phyloP scores from a whole-genome alignment of 1,140 invertebrate species.

The Bacillus rossius region DNA sequence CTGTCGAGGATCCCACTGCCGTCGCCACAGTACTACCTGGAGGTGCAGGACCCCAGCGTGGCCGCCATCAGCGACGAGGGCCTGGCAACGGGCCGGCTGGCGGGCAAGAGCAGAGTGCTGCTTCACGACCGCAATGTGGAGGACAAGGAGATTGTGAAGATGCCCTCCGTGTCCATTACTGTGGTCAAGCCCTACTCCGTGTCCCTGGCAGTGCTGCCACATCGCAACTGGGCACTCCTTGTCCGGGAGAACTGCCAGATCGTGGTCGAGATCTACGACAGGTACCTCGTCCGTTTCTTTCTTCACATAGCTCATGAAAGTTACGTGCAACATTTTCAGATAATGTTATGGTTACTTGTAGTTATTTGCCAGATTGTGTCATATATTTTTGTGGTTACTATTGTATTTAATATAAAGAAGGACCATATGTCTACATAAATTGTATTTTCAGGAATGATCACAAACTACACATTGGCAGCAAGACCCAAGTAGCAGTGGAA shows the following conservation, averaged over 20 bases:
- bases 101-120: conserved; percentile 61
- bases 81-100: conserved; percentile 47
- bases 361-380: too few species aligned
- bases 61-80: conserved; percentile 49
- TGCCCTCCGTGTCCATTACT: conserved; percentile 51
- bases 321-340: conserved; percentile 7
- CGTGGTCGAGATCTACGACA: conserved; percentile 65
- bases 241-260: conserved; percentile 63
- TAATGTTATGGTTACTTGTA: conserved; percentile 14
- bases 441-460: conserved; percentile 51
- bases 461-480: conserved; percentile 53
- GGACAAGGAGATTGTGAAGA: conserved; percentile 44
- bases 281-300: conserved; percentile 52
- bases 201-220: conserved; percentile 55
- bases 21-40: conserved; percentile 68
- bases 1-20: conserved; percentile 61
- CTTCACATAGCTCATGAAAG: conserved; percentile 42
- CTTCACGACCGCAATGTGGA: conserved; percentile 56
- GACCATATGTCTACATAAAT: too few species aligned
- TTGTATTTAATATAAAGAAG: neutral
- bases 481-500: conserved; percentile 52
- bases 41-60: conserved; percentile 55
- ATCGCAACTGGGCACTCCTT: conserved; percentile 67
- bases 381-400: neutral
- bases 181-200: conserved; percentile 54